Evolutionary conservation across 2,113 vertebrate species (phyloP).

Genomic region (Hystrix brachyura): DNA sequence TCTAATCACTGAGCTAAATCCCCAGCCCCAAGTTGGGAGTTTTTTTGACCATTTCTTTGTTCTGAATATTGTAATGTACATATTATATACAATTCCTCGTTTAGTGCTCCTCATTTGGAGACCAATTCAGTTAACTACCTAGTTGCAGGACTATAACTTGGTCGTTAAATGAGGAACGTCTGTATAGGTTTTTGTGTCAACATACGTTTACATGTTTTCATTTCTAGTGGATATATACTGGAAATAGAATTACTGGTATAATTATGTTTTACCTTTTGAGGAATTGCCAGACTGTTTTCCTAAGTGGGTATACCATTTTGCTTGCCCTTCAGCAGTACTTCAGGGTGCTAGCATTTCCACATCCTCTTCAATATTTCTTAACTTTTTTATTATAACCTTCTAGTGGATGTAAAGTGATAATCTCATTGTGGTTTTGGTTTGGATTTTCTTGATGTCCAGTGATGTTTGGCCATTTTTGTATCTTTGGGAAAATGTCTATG

Average conservation of each 20-base stretch:
- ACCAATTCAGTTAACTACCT: not conserved
- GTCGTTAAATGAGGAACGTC: not conserved
- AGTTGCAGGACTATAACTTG: not conserved
- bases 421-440: constrained; percentile 50
- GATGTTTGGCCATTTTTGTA: not conserved
- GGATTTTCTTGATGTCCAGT: not conserved
- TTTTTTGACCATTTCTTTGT: not conserved
- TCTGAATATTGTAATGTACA: not conserved
- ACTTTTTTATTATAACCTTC: not conserved
- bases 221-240: not conserved
- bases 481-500: constrained; percentile 44
- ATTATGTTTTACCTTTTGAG: not conserved
- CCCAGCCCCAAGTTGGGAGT: not conserved
- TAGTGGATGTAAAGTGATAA: not conserved
- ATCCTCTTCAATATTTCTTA: not conserved
- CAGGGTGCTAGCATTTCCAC: not conserved
- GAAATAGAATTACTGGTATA: not conserved
- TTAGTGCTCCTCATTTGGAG: not conserved
- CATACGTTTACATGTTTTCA: not conserved
- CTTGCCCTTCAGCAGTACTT: not conserved
- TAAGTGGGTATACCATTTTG: not conserved
- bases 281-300: not conserved
- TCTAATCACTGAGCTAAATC: too few species aligned
- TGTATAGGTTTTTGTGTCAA: not conserved
- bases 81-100: not conserved